These are phyloP conservation scores for Cossypha niveicapilla DNA, from an alignment of 2,797 vertebrate genomes.

Conservation along the genomic window DNA sequence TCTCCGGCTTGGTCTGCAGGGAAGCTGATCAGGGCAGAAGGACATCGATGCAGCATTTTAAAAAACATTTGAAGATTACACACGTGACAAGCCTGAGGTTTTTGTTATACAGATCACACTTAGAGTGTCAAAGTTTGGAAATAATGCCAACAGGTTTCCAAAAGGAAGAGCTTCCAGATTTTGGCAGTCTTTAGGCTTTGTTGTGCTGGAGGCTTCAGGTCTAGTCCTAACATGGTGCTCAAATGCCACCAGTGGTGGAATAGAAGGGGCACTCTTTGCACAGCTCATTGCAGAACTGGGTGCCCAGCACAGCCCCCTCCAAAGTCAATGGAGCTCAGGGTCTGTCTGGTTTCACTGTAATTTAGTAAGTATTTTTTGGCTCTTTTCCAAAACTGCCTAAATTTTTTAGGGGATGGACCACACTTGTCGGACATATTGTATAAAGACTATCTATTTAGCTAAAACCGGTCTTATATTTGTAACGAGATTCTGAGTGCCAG, in stretches of 20 bases:
- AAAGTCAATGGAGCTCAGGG: background rate
- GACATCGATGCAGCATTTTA: background rate
- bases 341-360: background rate
- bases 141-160: background rate
- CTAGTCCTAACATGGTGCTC: fast-evolving
- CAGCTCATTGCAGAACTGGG: background rate
- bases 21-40: background rate
- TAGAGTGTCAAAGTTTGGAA: background rate
- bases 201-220: background rate
- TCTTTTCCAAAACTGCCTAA: background rate
- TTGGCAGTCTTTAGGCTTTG: background rate
- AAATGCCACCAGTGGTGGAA: background rate
- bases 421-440: background rate
- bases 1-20: background rate
- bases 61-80: background rate
- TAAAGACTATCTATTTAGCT: background rate
- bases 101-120: background rate
- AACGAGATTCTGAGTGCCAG: background rate
- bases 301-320: background rate
- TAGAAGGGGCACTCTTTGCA: fast-evolving
- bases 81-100: background rate
- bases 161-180: background rate
- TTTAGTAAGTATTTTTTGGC: background rate
- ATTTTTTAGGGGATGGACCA: background rate
- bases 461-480: fast-evolving